These are phyloP conservation scores for Conus betulinus DNA, from an alignment of 1,140 invertebrate species.

Conservation along the genomic window DNA sequence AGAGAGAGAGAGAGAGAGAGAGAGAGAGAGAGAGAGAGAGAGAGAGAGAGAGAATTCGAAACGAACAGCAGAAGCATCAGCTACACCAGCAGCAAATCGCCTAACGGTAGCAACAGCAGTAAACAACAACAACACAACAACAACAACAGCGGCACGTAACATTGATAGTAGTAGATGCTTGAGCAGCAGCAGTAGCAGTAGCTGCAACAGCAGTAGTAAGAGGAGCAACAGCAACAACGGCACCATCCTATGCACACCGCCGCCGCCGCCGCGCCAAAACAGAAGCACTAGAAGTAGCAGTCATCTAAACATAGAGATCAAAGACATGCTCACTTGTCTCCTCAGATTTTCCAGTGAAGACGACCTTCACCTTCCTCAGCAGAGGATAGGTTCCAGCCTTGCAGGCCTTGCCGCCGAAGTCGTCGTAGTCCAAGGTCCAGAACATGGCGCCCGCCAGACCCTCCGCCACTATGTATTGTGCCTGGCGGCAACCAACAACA, in stretches of 20 bases:
- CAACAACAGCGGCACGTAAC: too few relatives aligned
- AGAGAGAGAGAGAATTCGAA: not conserved
- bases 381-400: not conserved
- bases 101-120: not conserved
- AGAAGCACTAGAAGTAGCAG: too few relatives aligned
- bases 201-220: too few relatives aligned
- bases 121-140: too few relatives aligned
- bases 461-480: not conserved
- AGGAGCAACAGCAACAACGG: too few relatives aligned
- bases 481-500: not conserved
- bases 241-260: too few relatives aligned
- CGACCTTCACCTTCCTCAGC: not conserved
- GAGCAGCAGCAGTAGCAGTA: too few relatives aligned
- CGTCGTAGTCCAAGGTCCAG: constrained; percentile 25
- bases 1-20: not conserved
- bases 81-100: not conserved
- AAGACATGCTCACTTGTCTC: not conserved
- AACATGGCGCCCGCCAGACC: constrained; percentile 22
- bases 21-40: constrained; percentile 15
- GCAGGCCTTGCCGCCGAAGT: not conserved
- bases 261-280: too few relatives aligned
- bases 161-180: too few relatives aligned
- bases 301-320: too few relatives aligned
- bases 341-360: not conserved
- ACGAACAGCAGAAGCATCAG: not conserved